Base-by-base conservation (phyloP, 2,888 invertebrate genomes). In the Cephalotes varians region DNA sequence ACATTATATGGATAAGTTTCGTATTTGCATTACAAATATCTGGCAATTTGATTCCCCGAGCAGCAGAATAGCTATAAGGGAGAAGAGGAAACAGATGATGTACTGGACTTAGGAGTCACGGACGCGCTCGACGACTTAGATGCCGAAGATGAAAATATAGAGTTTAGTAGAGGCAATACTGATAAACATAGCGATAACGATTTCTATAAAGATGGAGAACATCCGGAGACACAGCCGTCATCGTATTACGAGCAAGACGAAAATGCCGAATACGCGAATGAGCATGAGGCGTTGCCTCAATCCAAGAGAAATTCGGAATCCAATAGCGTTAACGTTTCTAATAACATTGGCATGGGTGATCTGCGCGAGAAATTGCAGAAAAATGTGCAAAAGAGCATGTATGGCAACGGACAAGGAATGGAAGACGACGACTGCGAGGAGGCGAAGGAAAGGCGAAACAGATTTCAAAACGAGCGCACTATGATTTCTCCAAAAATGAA, bases 71-170 rank as follows among this genome's bases (percentile, higher is more conserved):
- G 93, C 93, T 93, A 93, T 94, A 94, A 94, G 92, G 94, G 93
- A 92, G 94, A 94, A 93, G 94, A 94, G 93, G 94, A 94, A 90
- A 94, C 94, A 91, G 95, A 95, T 86, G 95, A 95, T 92, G 93
- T 95, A 73, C 92, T 95, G 93, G 95, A 95, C 91, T 92, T 95
- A 91, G 94, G 94, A 90, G 94, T 94, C 64, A 94, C 94, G 86
- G 94, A 94, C 88, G 93, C 93, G 81, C 93, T 94, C 87, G 94
- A 94, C 90, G 92, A 92, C 86, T 93, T 94, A 92, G 94, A 94
- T 87, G 93, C 91, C 49, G 94, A 94, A 87, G 94, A 94, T 90
- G 94, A 94, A 88, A 94, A 93, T 91, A 86, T 93, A 89, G 93
- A 94, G 71, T 92, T 92, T 91, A 92, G 90, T 90, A 92, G 86